Conservation (phyloP, 2,888 invertebrate species). For the Rhingia rostrata region DNA sequence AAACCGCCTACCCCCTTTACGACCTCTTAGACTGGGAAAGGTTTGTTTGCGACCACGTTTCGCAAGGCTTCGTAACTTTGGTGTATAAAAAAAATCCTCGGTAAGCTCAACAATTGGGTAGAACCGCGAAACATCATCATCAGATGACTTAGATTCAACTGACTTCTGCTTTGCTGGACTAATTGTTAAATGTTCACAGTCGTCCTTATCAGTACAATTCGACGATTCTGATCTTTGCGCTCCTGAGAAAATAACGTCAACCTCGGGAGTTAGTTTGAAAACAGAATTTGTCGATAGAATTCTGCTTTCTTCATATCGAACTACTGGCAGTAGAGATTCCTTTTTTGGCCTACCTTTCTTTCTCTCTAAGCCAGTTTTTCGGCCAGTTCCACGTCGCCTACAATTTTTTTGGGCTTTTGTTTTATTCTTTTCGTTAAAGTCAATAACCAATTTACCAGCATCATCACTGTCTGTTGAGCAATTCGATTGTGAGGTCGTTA, state of each 20-base stretch:
- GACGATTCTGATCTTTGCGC: not conserved
- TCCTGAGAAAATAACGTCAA: not conserved
- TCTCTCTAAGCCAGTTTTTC: constrained; percentile 6
- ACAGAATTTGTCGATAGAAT: not conserved
- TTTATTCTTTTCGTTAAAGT: not conserved
- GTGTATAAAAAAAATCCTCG: constrained; percentile 9
- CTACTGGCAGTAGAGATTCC: not conserved
- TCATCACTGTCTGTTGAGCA: constrained; percentile 49
- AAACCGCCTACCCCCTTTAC: not conserved
- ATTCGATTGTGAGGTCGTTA: not conserved
- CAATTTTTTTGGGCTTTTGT: constrained; percentile 1
- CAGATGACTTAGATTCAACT: not conserved
- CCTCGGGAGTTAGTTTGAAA: constrained; percentile 20
- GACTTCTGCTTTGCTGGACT: not conserved
- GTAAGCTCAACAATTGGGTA: constrained; percentile 38
- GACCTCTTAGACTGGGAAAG: not conserved
- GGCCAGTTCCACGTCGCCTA: not conserved
- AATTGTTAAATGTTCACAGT: not conserved
- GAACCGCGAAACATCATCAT: constrained; percentile 15
- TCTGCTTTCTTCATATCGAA: not conserved
- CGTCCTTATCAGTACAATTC: not conserved
- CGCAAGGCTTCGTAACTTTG: not conserved
- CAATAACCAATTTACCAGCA: constrained; percentile 38
- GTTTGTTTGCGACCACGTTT: constrained; percentile 6
- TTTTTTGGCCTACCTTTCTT: not conserved